phyloP scores from a whole-genome alignment of 2,888 invertebrate genomes.

The Invenusta paracnida region DNA sequence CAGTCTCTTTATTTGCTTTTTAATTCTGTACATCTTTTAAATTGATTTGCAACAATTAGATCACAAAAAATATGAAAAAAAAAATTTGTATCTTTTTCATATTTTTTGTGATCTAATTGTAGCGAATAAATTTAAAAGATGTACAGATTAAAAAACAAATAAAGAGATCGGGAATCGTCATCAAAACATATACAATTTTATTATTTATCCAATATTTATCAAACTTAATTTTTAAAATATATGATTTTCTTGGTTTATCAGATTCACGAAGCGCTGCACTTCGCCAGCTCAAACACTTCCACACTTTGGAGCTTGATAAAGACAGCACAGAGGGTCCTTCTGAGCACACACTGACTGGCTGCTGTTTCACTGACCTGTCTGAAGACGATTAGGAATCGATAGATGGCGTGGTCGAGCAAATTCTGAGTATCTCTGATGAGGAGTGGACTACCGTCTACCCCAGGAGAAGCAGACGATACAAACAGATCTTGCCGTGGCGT shows the following conservation, averaged over 20 bases:
- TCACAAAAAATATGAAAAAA: too few relatives aligned
- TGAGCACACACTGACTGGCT: background rate
- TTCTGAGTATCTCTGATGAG: background rate
- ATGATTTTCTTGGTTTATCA: background rate
- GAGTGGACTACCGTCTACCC: background rate
- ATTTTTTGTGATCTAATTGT: too few relatives aligned
- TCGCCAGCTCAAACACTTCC: background rate
- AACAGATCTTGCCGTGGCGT: background rate
- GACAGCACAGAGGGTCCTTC: background rate
- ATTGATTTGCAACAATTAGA: too few relatives aligned
- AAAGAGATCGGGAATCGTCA: too few relatives aligned
- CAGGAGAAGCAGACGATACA: background rate
- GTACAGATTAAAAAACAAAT: too few relatives aligned
- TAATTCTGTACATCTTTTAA: too few relatives aligned
- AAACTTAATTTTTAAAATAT: background rate
- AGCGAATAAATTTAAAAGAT: too few relatives aligned
- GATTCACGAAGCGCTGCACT: background rate
- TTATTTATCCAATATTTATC: background rate
- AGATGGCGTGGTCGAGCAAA: background rate
- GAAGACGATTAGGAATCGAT: background rate
- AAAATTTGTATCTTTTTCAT: too few relatives aligned
- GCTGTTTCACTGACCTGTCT: background rate
- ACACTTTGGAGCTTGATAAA: background rate
- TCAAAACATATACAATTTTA: too few relatives aligned
- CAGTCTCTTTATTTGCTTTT: too few relatives aligned